A percentile compares a stretch with the other conserved stretches of the same genome.
phyloP scores from a whole-genome alignment of 1,140 invertebrate species.

The Amyelois transitella region DNA sequence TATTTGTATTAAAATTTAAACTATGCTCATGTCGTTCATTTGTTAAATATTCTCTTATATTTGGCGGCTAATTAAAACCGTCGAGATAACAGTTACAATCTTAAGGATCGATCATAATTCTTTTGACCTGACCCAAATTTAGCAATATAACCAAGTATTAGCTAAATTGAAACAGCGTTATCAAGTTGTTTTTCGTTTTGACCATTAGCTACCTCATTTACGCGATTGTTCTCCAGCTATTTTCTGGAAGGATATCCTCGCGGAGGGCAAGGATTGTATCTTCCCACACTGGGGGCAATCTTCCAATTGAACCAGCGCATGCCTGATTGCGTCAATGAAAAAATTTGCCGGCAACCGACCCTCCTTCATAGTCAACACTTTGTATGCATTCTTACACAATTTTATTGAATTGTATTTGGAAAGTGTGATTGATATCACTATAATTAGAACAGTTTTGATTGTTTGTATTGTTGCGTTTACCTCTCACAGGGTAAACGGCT shows the following conservation, averaged over 20 bases:
- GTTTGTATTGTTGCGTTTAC: too few species aligned
- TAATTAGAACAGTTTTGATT: too few species aligned
- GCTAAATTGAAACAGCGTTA: not conserved
- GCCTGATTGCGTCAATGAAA: constrained; percentile 68
- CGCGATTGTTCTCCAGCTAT: constrained; percentile 29
- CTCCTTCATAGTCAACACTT: constrained; percentile 16
- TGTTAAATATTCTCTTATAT: too few species aligned
- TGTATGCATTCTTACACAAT: constrained; percentile 9
- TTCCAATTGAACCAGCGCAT: constrained; percentile 65
- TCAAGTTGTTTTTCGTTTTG: not conserved
- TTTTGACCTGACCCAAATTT: too few species aligned
- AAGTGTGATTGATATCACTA: not conserved
- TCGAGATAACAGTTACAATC: too few species aligned
- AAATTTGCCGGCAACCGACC: constrained; percentile 48
- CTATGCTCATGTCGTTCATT: too few species aligned
- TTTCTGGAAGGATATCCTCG: constrained; percentile 72
- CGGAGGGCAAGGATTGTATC: constrained; percentile 61
- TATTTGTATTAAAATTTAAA: too few species aligned
- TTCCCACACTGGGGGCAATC: constrained; percentile 63
- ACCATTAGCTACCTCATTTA: not conserved
- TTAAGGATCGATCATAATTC: too few species aligned
- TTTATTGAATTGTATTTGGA: not conserved
- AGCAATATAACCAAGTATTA: too few species aligned
- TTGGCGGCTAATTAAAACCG: too few species aligned
- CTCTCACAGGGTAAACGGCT: too few species aligned